phyloP scores from a whole-genome alignment of 1,140 invertebrate species.

The Antheraea pernyi region DNA sequence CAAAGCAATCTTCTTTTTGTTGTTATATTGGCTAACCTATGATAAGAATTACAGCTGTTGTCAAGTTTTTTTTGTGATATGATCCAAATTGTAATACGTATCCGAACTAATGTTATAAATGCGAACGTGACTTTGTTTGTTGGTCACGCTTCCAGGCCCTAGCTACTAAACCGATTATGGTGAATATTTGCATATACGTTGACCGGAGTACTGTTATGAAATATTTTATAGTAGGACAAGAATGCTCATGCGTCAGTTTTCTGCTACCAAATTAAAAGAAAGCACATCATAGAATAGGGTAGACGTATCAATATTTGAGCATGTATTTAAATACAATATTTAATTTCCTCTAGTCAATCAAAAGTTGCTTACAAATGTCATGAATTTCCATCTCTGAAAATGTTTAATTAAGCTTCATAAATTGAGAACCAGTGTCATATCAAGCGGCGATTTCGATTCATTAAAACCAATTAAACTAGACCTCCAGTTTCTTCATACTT shows the following conservation, averaged over 20 bases:
- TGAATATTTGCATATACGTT: no score
- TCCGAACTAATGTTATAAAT: no score
- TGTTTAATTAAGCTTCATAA: constrained; percentile 47
- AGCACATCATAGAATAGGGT: constrained; percentile 16
- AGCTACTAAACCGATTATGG: no score
- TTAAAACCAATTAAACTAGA: constrained; percentile 9
- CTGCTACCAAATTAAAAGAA: constrained; percentile 32
- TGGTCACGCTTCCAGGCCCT: no score
- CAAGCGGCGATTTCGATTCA: constrained; percentile 19
- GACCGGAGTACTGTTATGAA: constrained; percentile 55
- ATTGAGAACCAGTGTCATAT: constrained; percentile 43
- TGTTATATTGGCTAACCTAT: no score
- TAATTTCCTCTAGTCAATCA: constrained; percentile 43
- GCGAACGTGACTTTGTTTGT: no score
- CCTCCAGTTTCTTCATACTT: background rate
- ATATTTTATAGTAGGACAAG: constrained; percentile 58
- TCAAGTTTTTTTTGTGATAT: no score
- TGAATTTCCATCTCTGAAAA: constrained; percentile 22
- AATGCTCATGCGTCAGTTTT: constrained; percentile 28
- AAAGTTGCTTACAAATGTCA: constrained; percentile 19
- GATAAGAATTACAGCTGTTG: no score
- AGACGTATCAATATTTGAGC: no score
- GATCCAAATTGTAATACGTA: no score
- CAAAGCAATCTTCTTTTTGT: no score
- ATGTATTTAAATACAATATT: background rate